phyloP scores from a whole-genome alignment of 2,888 invertebrate genomes.

The Drymonia ruficornis region DNA sequence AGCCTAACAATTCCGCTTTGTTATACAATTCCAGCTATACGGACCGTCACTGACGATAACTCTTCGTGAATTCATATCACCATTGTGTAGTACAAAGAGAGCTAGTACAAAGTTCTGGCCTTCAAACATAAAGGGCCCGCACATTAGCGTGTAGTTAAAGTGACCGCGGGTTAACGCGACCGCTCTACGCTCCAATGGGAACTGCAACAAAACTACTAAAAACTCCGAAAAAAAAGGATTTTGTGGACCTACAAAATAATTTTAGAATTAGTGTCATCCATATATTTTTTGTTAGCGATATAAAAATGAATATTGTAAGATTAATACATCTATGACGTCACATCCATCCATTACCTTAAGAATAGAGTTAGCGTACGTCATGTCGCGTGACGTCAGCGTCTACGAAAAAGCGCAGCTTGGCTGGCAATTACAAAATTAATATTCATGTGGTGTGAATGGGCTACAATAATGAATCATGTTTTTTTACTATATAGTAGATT shows the following conservation, averaged over 20 bases:
- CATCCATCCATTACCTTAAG: conserved; percentile 43
- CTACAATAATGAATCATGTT: conserved; percentile 15
- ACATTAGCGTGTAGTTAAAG: conserved; percentile 61
- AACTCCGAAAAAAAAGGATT: too few species aligned
- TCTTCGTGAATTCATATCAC: conserved; percentile 50
- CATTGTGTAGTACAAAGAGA: conserved; percentile 52
- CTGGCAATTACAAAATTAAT: conserved; percentile 38
- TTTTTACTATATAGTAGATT: not conserved
- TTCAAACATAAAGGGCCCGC: conserved; percentile 68
- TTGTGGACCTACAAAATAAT: too few species aligned
- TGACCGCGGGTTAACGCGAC: conserved; percentile 63
- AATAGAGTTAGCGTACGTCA: conserved; percentile 38
- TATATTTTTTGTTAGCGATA: too few species aligned
- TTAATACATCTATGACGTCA: conserved; percentile 9
- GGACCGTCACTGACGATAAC: conserved; percentile 12
- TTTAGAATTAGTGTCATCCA: too few species aligned
- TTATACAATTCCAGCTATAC: conserved; percentile 12
- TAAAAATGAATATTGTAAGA: too few species aligned
- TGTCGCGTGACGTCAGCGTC: conserved; percentile 20
- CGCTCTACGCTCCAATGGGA: conserved; percentile 33
- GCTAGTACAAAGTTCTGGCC: conserved; percentile 52
- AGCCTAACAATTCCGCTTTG: conserved; percentile 5
- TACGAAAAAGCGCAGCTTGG: conserved; percentile 31
- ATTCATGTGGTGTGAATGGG: conserved; percentile 31
- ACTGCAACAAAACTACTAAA: conserved; percentile 29